Evolutionary conservation across 2,797 vertebrate genomes (phyloP).

Genomic region (Microctenopoma stevenorrisi): DNA sequence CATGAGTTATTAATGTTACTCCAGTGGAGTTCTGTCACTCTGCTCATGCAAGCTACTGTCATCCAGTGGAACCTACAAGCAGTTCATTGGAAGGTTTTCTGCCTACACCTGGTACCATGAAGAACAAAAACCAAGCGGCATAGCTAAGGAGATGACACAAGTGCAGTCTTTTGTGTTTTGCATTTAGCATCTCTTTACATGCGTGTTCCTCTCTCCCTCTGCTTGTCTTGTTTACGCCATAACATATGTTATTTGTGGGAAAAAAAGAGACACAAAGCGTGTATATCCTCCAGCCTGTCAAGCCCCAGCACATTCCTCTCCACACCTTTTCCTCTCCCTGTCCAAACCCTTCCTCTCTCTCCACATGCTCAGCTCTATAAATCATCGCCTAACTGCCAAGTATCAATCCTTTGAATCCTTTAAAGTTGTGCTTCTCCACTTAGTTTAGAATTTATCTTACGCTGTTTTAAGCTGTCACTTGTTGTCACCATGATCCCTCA

Average conservation of each 20-base stretch:
- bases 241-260: constrained; percentile 5
- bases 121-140: not conserved
- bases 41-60: not conserved
- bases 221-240: constrained; percentile 2
- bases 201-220: not conserved
- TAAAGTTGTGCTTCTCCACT: not conserved
- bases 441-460: not conserved
- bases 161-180: not conserved
- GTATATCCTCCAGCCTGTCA: constrained; percentile 37
- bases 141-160: not conserved
- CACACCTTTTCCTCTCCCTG: constrained; percentile 56
- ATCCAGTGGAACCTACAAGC: not conserved
- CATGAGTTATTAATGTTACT: not conserved
- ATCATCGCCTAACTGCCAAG: constrained; percentile 11
- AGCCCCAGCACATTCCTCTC: constrained; percentile 50
- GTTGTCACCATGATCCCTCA: not conserved
- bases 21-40: not conserved
- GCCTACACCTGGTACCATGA: constrained; percentile 26
- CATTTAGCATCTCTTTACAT: not conserved
- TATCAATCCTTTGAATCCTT: not conserved
- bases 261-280: not conserved
- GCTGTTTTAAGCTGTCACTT: not conserved
- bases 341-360: constrained; percentile 42
- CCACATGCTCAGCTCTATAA: constrained; percentile 23
- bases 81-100: not conserved